phyloP scores from a whole-genome alignment of 2,888 invertebrate species.

The Leptinotarsa haldemani region DNA sequence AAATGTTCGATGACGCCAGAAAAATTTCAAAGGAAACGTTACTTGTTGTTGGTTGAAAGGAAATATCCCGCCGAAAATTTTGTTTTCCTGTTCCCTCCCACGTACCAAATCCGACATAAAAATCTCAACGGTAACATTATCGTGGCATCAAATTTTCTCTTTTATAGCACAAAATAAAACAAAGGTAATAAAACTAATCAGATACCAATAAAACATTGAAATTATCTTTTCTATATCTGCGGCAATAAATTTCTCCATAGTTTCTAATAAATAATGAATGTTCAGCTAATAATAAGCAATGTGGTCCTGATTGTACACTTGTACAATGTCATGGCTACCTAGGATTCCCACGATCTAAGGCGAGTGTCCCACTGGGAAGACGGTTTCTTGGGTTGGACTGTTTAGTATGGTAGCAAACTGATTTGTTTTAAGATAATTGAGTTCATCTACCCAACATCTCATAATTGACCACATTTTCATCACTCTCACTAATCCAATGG shows the following conservation, averaged over 20 bases:
- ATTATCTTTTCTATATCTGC: slow-evolving; percentile 35
- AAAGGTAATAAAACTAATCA: slow-evolving; percentile 39
- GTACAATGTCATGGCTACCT: slow-evolving; percentile 34
- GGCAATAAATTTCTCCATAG: slow-evolving; percentile 33
- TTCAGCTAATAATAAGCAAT: slow-evolving; percentile 32
- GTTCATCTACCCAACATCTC: too few relatives aligned
- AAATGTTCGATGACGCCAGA: too few relatives aligned
- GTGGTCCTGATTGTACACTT: slow-evolving; percentile 19
- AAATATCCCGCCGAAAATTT: too few relatives aligned
- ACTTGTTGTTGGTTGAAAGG: too few relatives aligned
- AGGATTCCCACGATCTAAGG: slow-evolving; percentile 50
- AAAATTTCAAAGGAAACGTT: too few relatives aligned
- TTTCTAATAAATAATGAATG: slow-evolving; percentile 40
- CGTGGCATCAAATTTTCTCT: slow-evolving; percentile 7
- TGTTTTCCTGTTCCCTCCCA: neutral
- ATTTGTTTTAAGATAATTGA: neutral
- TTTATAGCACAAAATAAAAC: slow-evolving; percentile 33
- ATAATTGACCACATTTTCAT: too few relatives aligned
- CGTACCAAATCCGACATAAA: neutral
- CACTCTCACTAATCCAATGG: too few relatives aligned
- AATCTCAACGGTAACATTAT: slow-evolving; percentile 12
- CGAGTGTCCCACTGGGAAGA: slow-evolving; percentile 49
- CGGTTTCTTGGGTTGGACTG: slow-evolving; percentile 7
- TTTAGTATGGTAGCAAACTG: slow-evolving; percentile 11
- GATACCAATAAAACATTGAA: slow-evolving; percentile 35